Base-by-base conservation (phyloP, 30 jellyfish, hydroid and myxozoan genomes). In the Catostylus mosaicus region DNA sequence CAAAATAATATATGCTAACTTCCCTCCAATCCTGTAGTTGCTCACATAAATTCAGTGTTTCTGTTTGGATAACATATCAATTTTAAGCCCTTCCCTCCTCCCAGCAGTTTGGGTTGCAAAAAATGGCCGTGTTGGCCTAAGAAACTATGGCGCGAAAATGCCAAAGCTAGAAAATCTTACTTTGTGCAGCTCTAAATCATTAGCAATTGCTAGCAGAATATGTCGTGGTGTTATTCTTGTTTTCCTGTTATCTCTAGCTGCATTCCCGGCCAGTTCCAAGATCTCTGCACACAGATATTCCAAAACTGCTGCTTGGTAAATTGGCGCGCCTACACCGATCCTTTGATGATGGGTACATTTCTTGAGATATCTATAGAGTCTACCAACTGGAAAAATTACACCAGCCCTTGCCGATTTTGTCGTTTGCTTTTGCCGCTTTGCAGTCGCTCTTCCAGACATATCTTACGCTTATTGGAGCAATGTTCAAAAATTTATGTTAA, bases 281-380 rank as follows among this genome's bases (percentile, higher is more conserved):
- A 92, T 92, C 88, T 92, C 98, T 0, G 98, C 98, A 45, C 93
- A 67, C 89, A 92, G 71, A 78, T 92, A 92, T 73, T 92, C 98
- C 97, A 92, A 80, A 60, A 92, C 98, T 32, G 98, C 98, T 30
- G 98, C 98, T 36, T 81, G 95, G 68, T 92, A 92, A 45, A 92
- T 78, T 43, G 98, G 98, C 22, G 98, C 98, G 23, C 98, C 98
- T 31, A 83, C 96, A 10, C 86, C 98, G 22, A 92, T 82, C 16
- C 98, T 62, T 35, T 68, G 85, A 33, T 86, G 92, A 62, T 70
- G 90, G n/a, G 96, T 82, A 73, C 98, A 80, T 74, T 88, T 92
- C 82, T 93, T 45, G 32, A 92, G 87, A 50, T 51, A 86, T 32
- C 97, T 89, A 59, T 67, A 60, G 46, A 92, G 66, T 36, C 98